A percentile compares a stretch with the other conserved stretches of the same genome.
phyloP scores from a whole-genome alignment of 2,888 invertebrate genomes.

The Acanthosepion lycidas region DNA sequence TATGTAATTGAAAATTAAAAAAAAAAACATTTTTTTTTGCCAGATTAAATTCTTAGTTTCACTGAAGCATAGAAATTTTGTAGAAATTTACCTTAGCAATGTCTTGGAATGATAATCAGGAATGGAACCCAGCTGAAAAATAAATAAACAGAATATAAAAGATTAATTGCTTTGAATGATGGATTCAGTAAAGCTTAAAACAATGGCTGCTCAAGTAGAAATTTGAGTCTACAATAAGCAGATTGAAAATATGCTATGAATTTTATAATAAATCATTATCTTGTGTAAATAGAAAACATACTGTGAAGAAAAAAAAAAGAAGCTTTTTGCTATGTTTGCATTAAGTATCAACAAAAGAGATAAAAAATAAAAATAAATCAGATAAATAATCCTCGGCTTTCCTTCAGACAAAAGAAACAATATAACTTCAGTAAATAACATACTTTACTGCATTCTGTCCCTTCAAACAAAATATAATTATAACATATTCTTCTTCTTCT shows the following conservation, averaged over 20 bases:
- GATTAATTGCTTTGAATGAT: neutral
- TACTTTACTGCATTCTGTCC: neutral
- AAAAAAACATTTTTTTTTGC: neutral
- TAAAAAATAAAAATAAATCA: neutral
- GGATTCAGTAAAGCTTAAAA: too few species aligned
- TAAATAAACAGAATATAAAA: neutral
- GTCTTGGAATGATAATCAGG: slow-evolving; percentile 20
- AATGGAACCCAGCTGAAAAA: slow-evolving; percentile 2
- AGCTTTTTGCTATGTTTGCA: neutral
- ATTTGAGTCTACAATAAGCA: neutral
- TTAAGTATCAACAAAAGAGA: neutral
- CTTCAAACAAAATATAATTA: neutral
- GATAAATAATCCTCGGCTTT: neutral
- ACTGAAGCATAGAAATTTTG: neutral
- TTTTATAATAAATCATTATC: neutral
- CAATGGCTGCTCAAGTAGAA: neutral
- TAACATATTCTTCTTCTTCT: neutral
- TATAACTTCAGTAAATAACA: too few species aligned
- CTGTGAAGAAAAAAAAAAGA: neutral
- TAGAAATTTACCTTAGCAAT: neutral
- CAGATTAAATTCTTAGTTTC: neutral
- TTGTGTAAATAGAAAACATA: neutral
- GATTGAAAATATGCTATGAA: neutral
- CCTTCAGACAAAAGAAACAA: neutral
- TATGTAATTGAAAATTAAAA: too few species aligned